Conservation (phyloP, 2,797 vertebrate species). For the Myoxocephalus aenaeus region DNA sequence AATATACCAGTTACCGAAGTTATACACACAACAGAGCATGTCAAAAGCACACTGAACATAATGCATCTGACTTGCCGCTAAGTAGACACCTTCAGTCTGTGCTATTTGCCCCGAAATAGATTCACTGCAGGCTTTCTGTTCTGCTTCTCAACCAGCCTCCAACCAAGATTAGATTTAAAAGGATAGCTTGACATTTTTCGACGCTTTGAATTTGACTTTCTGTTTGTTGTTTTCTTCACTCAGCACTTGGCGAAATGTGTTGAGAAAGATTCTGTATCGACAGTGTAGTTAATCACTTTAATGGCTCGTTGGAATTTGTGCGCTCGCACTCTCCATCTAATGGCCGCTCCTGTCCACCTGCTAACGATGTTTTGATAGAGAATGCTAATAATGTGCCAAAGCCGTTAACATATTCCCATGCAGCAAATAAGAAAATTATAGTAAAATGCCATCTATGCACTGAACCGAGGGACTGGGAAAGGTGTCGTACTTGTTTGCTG, state of each 20-base stretch:
- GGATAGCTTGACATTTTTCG: conserved; percentile 43
- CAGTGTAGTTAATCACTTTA: conserved; percentile 49
- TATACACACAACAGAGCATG: conserved; percentile 15
- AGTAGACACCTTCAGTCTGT: conserved; percentile 59
- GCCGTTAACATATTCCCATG: conserved; percentile 1
- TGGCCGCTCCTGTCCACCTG: conserved; percentile 24
- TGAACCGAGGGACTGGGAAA: background rate
- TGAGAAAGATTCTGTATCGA: conserved; percentile 27
- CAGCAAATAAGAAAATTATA: background rate
- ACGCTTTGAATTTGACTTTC: conserved; percentile 37
- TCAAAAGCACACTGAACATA: conserved; percentile 53
- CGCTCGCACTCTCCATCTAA: conserved; percentile 18
- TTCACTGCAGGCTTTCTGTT: conserved; percentile 45
- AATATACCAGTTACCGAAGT: background rate
- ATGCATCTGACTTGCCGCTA: conserved; percentile 46
- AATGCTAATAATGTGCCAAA: conserved; percentile 39
- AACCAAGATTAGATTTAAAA: conserved; percentile 52
- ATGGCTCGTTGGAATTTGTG: conserved; percentile 26
- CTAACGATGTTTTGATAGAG: conserved; percentile 52
- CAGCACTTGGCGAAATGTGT: conserved; percentile 8
- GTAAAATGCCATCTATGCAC: background rate
- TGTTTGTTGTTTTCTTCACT: conserved; percentile 27
- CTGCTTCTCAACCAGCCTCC: conserved; percentile 38
- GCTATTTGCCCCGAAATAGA: conserved; percentile 60
- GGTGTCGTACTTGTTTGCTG: background rate